Percentiles rank a stretch among this genome's conserved stretches.
phyloP scores from a whole-genome alignment of 2,888 invertebrate species.

The Cryptocephalus moraei region DNA sequence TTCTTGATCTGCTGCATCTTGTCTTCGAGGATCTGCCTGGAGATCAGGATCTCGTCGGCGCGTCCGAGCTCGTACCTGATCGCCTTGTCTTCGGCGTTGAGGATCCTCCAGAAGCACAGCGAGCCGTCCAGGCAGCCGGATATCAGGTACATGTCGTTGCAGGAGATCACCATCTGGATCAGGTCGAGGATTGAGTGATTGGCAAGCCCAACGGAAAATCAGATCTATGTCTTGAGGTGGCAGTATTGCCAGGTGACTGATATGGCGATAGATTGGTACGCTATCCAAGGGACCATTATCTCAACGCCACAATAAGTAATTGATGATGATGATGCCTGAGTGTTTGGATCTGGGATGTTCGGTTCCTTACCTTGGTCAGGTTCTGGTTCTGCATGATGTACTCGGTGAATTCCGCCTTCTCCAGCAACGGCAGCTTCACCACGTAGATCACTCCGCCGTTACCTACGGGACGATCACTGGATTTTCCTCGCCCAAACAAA shows the following conservation, averaged over 20 bases:
- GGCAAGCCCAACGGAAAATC: no score
- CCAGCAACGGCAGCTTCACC: conserved; percentile 65
- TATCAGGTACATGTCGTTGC: conserved; percentile 67
- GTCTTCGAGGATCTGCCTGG: conserved; percentile 65
- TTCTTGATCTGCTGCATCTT: conserved; percentile 61
- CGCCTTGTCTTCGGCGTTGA: conserved; percentile 61
- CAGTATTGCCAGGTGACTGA: no score
- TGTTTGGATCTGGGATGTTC: no score
- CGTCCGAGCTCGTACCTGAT: conserved; percentile 62
- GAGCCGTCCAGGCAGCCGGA: conserved; percentile 69
- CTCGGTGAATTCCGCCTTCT: conserved; percentile 46
- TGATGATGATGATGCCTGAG: no score
- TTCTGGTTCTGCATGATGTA: conserved; percentile 42
- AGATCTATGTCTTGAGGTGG: no score
- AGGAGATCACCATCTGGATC: conserved; percentile 58
- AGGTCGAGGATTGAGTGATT: no score
- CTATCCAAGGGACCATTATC: no score
- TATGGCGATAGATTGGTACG: no score
- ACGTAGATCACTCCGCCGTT: conserved; percentile 66
- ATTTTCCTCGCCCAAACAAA: neutral
- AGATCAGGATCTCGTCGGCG: conserved; percentile 75
- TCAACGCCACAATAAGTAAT: no score
- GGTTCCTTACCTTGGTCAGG: conserved; percentile 16
- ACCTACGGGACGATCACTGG: conserved; percentile 24
- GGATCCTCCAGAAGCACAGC: conserved; percentile 75